Percentiles rank a stretch among this genome's conserved stretches.
phyloP scores from a whole-genome alignment of 2,797 vertebrate species.

The Enteromius mattozi region DNA sequence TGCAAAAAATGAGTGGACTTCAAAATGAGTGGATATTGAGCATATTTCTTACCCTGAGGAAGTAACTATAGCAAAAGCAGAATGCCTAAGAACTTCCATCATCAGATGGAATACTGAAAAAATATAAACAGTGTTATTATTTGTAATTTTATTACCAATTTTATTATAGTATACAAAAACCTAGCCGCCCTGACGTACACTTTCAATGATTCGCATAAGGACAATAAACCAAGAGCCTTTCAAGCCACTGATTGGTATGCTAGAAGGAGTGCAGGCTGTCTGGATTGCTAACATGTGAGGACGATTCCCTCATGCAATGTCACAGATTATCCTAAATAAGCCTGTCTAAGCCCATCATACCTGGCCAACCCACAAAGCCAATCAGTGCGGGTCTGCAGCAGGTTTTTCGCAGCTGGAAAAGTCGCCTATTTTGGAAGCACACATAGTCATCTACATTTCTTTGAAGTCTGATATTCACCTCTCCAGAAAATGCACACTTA shows the following conservation, averaged over 20 bases:
- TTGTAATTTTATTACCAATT: background rate
- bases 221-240: conserved; percentile 38
- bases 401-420: conserved; percentile 11
- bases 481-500: conserved; percentile 8
- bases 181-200: background rate
- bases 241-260: conserved; percentile 40
- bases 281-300: conserved; percentile 36
- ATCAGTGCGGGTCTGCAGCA: conserved; percentile 20
- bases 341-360: conserved; percentile 51
- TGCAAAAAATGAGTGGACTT: background rate
- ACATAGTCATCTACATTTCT: conserved; percentile 34
- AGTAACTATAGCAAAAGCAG: conserved; percentile 8
- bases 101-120: background rate
- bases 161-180: background rate
- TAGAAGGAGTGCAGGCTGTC: background rate
- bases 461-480: conserved; percentile 49
- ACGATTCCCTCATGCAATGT: conserved; percentile 42
- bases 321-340: conserved; percentile 51
- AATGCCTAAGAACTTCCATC: background rate
- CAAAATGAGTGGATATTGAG: no score
- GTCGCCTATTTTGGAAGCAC: background rate
- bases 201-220: conserved; percentile 21
- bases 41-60: background rate
- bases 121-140: background rate
- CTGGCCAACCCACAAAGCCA: conserved; percentile 51